Conservation (phyloP, 2,888 invertebrate species). For the Apodemia duryi region DNA sequence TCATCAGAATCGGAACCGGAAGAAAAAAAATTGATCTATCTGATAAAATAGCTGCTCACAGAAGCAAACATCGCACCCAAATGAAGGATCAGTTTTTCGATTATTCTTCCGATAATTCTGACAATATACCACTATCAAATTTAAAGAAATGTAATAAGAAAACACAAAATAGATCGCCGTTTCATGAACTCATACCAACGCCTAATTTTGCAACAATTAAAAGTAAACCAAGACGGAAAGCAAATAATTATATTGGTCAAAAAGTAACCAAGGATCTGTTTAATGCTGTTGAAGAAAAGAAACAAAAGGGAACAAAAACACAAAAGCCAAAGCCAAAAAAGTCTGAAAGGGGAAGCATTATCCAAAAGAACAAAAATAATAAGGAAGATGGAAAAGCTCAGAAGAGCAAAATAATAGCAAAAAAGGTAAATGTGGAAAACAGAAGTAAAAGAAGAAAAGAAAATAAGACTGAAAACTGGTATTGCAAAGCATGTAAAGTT, state of each 20-base stretch:
- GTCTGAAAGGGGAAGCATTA: neutral
- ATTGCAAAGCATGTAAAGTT: slow-evolving; percentile 9
- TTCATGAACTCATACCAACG: neutral
- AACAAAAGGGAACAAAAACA: neutral
- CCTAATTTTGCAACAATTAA: neutral
- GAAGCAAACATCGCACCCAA: too few relatives aligned
- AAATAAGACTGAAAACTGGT: neutral
- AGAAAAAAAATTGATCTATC: too few relatives aligned
- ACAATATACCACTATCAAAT: neutral
- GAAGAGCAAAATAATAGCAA: neutral
- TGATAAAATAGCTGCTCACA: too few relatives aligned
- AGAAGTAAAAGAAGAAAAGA: neutral
- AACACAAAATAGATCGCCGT: neutral
- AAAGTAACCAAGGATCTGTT: neutral
- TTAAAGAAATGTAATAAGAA: neutral
- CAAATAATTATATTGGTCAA: neutral
- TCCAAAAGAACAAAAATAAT: neutral
- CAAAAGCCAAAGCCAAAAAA: neutral
- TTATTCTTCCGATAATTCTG: neutral
- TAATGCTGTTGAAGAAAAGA: slow-evolving; percentile 1
- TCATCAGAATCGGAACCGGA: too few relatives aligned
- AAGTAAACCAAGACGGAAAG: neutral
- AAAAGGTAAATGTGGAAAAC: neutral
- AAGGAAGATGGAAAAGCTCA: neutral
- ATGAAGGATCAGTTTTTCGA: neutral